Evolutionary conservation across 2,113 vertebrate genomes (phyloP).

Genomic region (Colinus virginianus): DNA sequence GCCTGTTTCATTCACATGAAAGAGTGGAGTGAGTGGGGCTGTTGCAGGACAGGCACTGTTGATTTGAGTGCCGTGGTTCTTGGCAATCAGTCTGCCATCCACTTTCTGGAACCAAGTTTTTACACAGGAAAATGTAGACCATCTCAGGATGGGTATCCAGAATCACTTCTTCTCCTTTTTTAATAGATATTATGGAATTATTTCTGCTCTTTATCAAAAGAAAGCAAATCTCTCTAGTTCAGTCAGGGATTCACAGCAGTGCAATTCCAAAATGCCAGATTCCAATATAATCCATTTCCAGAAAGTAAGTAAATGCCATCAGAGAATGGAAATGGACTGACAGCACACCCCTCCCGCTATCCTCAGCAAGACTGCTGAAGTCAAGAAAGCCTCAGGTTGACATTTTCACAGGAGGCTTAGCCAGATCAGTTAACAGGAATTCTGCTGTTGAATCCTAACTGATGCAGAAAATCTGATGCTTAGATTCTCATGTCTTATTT

Average conservation of each 20-base stretch:
- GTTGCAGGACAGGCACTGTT: neutral
- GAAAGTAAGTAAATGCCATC: neutral
- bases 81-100: neutral
- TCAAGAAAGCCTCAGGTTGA: neutral
- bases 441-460: neutral
- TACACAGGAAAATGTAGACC: neutral
- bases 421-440: constrained; percentile 23
- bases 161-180: neutral
- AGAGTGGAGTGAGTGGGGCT: neutral
- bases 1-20: neutral
- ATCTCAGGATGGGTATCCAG: neutral
- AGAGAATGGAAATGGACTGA: neutral
- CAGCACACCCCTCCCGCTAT: rapidly evolving
- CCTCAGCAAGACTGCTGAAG: neutral
- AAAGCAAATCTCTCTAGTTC: neutral
- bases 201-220: neutral
- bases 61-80: neutral
- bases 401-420: constrained; percentile 23
- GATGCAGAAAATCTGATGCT: constrained; percentile 37
- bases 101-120: neutral
- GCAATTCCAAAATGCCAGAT: neutral
- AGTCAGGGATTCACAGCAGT: neutral
- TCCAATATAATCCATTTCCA: neutral
- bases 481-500: constrained; percentile 37
- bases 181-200: neutral